These are phyloP conservation scores for Gracilinanus agilis DNA, from an alignment of 2,113 vertebrate genomes.

Conservation along the genomic window DNA sequence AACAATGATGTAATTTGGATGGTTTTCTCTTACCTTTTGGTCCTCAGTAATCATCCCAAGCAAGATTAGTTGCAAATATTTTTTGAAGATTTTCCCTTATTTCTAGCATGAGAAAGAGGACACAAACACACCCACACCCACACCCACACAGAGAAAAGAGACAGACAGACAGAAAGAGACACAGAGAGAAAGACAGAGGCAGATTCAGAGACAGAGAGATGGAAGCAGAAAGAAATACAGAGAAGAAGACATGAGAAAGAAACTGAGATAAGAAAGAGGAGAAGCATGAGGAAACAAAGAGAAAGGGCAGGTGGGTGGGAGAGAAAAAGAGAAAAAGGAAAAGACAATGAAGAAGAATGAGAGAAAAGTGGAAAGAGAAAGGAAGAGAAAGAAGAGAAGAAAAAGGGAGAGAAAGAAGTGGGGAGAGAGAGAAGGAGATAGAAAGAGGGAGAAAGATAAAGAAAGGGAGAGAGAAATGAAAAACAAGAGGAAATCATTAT, in stretches of 20 bases:
- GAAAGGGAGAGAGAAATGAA: background rate
- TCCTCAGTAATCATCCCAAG: constrained; percentile 22
- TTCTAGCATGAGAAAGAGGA: constrained; percentile 63
- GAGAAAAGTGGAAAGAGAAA: background rate
- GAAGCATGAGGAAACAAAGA: background rate
- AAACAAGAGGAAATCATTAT: background rate
- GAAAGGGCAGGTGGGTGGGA: no score
- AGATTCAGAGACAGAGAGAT: no score
- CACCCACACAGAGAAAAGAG: background rate
- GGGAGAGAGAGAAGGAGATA: no score
- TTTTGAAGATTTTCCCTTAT: background rate
- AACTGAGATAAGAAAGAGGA: background rate
- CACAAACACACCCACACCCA: no score
- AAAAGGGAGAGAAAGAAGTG: no score
- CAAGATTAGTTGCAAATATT: background rate
- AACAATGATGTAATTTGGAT: constrained; percentile 8
- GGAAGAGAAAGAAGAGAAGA: no score
- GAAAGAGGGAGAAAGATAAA: no score
- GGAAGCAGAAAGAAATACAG: no score
- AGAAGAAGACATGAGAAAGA: background rate
- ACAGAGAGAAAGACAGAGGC: background rate
- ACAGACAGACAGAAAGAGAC: background rate
- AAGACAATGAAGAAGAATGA: background rate
- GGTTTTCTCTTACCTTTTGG: constrained; percentile 33
- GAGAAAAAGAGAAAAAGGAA: no score